Evolutionary conservation across 2,797 vertebrate genomes (phyloP), one percentile per base, ranked within the genome.

Genomic region (Paguma larvata): DNA sequence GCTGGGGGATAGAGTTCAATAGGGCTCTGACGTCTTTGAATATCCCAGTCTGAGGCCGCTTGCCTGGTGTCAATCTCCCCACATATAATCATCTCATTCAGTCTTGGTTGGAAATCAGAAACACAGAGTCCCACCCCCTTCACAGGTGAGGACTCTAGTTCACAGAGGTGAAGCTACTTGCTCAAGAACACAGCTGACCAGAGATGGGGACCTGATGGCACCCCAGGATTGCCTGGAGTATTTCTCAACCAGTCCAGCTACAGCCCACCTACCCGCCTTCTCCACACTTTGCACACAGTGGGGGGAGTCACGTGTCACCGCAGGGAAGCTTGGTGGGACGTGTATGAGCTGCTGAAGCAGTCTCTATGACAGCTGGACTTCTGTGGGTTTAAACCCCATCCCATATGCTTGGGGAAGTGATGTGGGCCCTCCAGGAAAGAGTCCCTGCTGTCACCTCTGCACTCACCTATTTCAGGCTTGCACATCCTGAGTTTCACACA

Each of bases 401-500:
- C 2, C 7, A 6, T 11, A 13, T 16, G 21, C 6, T 1, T 2
- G 5, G 68, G 86, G 27, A 51, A 14, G 14, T 27, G 56, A 44
- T 15, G 13, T 19, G 27, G 32, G 30, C 25, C 53, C 23, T 73
- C 53, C 23, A 38, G 48, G 14, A 59, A 13, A 2, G 34, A 25
- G 12, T 38, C 59, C 15, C 84, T 51, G 51, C 27, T 25, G 23
- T 25, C 72, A 27, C 34, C 63, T 63, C 25, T 3, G 27, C 53
- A 67, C 94, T 67, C 53, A 97, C 96, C 94, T 46, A 32, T 34
- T 8, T 3, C 1, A 18, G 11, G 2, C n/a, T 27, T 79, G 83
- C 96, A 97, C 3, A 88, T 14, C 25, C 0, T 63, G 34, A 95
- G 14, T 46, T 97, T 92, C 70, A 51, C 88, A 56, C 96, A 97